Base-by-base conservation (phyloP, 2,113 vertebrate genomes). In the Dendropsophus ebraccatus region DNA sequence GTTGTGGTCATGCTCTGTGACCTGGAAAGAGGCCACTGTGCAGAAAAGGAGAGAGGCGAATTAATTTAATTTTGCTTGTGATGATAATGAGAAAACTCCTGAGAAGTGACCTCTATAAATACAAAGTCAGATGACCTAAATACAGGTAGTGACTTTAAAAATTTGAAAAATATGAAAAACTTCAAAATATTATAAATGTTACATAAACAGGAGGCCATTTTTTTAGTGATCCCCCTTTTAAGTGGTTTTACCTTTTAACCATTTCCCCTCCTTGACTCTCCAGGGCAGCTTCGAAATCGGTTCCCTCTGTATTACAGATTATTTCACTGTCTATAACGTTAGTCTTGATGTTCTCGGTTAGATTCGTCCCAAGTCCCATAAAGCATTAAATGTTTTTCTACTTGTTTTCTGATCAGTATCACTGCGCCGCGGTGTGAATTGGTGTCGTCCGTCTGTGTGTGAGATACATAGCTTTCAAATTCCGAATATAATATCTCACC, bases 401-500 rank as follows among this genome's bases (percentile, higher is more conserved):
- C 73, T 76, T 28, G 73, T 52, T 52, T 47, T 30, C 47, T 30
- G 50, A 76, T 76, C 73, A 10, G 45, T 50, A 52, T 28, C n/a
- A 9, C 16, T 19, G 73, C 7, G 7, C 73, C 45, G 21, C 12
- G 28, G 73, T 19, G 16, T 16, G 41, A 17, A 76, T 76, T 28
- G 45, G 1, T 73, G 70, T 11, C 45, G 5, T 41, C 73, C 9
- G 73, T 45, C 25, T 30, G 73, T 17, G 14, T 76, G 16, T 35
- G 35, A 69, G 30, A 69, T 28, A 28, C 73, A 76, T 25, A 8
- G 41, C n/a, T 25, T 25, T n/a, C 41, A 28, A 76, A 19, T 50
- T n/a, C 73, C 28, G 28, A 28, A 52, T 50, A 50, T 50, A 50
- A 30, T 76, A 76, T 76, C 73, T 76, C n/a, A 76, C 73, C 45